Conservation (phyloP, 2,113 vertebrate species). For the Paradisaea rubra region DNA sequence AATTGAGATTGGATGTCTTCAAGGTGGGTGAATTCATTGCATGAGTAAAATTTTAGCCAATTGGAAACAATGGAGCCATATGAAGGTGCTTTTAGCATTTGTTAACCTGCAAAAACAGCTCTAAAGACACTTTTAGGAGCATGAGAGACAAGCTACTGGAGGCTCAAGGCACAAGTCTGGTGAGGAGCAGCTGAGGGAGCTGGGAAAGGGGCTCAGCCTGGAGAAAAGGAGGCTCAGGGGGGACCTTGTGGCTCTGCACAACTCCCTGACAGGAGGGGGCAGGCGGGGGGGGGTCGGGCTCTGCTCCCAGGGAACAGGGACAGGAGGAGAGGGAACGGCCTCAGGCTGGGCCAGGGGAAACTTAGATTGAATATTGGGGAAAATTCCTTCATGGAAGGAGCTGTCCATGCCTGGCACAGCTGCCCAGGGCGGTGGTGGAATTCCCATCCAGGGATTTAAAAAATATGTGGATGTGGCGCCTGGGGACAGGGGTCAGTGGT, state of each 20-base stretch:
- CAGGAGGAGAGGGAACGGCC: neutral
- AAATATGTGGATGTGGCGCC: neutral
- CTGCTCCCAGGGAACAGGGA: neutral
- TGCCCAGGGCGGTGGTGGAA: neutral
- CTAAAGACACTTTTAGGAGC: neutral
- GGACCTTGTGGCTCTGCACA: neutral
- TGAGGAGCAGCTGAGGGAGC: neutral
- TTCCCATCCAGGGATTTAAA: neutral
- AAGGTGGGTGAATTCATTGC: neutral
- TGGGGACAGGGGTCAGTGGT: no score
- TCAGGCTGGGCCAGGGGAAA: neutral
- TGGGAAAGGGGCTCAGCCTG: neutral
- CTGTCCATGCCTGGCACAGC: neutral
- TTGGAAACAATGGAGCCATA: neutral
- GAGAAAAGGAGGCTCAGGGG: neutral
- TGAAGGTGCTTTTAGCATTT: neutral
- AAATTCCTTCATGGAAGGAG: neutral
- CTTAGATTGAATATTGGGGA: accelerated
- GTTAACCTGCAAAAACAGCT: neutral
- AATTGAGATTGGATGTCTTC: neutral
- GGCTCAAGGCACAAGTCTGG: neutral
- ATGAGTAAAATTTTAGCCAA: neutral
- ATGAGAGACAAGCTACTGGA: neutral
- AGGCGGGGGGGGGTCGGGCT: accelerated
- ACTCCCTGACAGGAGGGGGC: neutral